phyloP scores from a whole-genome alignment of 2,113 vertebrate genomes.

The Rhinoderma darwinii region DNA sequence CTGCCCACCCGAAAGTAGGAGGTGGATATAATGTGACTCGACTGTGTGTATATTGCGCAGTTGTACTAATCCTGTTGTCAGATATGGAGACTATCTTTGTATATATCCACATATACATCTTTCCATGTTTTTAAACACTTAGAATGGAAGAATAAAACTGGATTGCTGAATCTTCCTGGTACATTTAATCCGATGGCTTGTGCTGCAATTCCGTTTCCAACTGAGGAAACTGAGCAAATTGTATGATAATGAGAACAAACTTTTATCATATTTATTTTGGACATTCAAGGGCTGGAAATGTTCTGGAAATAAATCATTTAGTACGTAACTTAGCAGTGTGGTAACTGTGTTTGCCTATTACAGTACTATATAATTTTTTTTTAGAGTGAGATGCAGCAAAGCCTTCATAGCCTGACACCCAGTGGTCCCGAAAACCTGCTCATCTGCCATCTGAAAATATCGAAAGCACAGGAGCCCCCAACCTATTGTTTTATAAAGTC shows the following conservation, averaged over 20 bases:
- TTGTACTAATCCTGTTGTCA: too few species aligned
- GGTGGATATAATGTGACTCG: too few species aligned
- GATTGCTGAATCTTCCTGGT: background rate
- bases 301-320: slow-evolving; percentile 3
- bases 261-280: slow-evolving; percentile 17
- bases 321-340: background rate
- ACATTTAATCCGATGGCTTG: background rate
- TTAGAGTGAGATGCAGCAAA: background rate
- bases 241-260: slow-evolving; percentile 7
- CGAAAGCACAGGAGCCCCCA: too few species aligned
- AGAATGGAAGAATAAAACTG: background rate
- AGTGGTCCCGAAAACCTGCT: background rate
- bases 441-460: background rate
- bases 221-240: background rate
- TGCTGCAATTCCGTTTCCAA: background rate
- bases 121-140: too few species aligned
- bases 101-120: too few species aligned
- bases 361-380: background rate
- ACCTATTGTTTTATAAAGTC: too few species aligned
- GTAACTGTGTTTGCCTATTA: background rate
- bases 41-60: too few species aligned
- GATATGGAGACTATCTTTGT: too few species aligned
- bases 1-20: too few species aligned
- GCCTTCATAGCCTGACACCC: background rate
- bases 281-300: background rate